These are phyloP conservation scores for Halocynthia roretzi DNA, from an alignment of 23 tunicate genomes.

Conservation along the genomic window DNA sequence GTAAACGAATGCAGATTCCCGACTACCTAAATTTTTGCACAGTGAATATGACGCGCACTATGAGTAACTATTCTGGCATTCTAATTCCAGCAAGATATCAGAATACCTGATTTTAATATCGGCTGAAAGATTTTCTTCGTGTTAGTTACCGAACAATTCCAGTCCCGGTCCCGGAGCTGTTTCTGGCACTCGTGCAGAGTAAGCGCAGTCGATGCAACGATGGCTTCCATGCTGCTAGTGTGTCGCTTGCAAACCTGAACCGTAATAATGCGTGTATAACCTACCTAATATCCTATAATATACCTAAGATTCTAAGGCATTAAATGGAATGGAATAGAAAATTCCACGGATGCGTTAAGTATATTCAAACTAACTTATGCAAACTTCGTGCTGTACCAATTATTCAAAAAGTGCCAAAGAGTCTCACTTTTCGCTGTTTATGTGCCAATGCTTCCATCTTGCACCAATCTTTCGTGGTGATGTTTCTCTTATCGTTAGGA, in stretches of 20 bases:
- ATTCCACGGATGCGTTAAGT: no score
- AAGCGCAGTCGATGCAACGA: slow-evolving; percentile 41
- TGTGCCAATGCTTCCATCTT: background rate
- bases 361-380: no score
- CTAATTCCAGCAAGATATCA: background rate
- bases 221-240: slow-evolving; percentile 50
- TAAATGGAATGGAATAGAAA: no score
- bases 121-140: background rate
- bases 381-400: no score
- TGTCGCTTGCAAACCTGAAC: slow-evolving; percentile 50
- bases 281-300: background rate
- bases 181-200: slow-evolving; percentile 47
- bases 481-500: no score
- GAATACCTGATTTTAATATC: slow-evolving; percentile 6
- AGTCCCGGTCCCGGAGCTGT: slow-evolving; percentile 45
- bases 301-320: background rate
- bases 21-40: slow-evolving; percentile 10
- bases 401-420: background rate
- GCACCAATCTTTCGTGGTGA: background rate
- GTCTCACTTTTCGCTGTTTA: slow-evolving; percentile 31
- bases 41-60: background rate
- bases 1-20: slow-evolving; percentile 77
- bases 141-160: slow-evolving; percentile 59
- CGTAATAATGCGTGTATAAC: no score
- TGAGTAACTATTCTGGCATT: no score